Base-by-base conservation (phyloP, 2,113 vertebrate genomes). In the Pithys albifrons region DNA sequence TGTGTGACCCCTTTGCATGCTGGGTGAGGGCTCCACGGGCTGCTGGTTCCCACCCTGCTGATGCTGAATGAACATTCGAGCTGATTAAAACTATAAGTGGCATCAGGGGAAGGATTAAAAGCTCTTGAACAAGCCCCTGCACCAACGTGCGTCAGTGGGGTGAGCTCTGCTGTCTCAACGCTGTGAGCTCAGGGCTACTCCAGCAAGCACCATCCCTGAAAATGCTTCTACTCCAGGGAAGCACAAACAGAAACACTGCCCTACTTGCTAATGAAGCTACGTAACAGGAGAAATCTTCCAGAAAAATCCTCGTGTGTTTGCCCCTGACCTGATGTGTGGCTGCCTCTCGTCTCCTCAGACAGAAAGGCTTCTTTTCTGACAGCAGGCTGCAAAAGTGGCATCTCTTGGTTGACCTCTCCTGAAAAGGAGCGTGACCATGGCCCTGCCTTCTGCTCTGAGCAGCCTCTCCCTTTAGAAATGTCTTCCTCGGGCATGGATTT, bases 81-180 rank as follows among this genome's bases (percentile, higher is more conserved):
- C 93, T 96, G 93, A 88, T 95, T 96, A 96, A 96, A 89, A 43
- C 84, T 66, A 4, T 85, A 88, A 93, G 85, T 81, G 57, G 93
- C 79, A 85, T 86, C 95, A 88, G 75, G 16, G 72, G 92, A 90
- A 72, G 91, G 92, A 95, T 96, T 95, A 92, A 86, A 96, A 92
- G 93, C 94, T 86, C 88, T 86, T 10, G 37, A 91, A 35, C 78
- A 27, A 77, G 64, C 59, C 80, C 77, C 93, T 76, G 87, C 27
- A 77, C 39, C 70, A 62, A 14, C 0, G 5, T 94, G 93, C 67
- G 82, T 95, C 95, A 96, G 14, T 67, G 78, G 39, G 58, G 79
- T 5, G 85, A 95, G 88, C 83, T 85, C 28, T 71, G 24, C 64
- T 54, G 71, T 23, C 92, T 91, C 89, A 43, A 82, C 75, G 81